A percentile compares a stretch with the other conserved stretches of the same genome.
Evolutionary conservation across 2,113 vertebrate species (phyloP).

Genomic region (Ophiodon elongatus): DNA sequence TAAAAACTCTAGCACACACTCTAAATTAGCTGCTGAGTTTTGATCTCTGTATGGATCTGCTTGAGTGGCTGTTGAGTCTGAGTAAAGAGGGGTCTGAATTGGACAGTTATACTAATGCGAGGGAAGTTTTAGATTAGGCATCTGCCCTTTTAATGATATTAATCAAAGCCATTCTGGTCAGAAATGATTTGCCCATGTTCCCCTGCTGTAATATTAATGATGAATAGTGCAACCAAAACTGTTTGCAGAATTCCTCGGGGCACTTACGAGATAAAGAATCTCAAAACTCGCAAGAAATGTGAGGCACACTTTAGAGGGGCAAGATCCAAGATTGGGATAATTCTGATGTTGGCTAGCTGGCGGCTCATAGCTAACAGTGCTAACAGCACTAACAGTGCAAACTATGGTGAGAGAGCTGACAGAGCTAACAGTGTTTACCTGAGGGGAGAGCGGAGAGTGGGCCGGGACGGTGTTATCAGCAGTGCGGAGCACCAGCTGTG

Average conservation of each 20-base stretch:
- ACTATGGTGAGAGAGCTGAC: not conserved
- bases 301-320: constrained; percentile 8
- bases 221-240: constrained; percentile 58
- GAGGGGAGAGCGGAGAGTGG: not conserved
- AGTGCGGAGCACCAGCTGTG: not conserved
- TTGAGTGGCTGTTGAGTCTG: constrained; percentile 36
- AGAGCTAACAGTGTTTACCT: not conserved
- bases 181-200: constrained; percentile 63
- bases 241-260: constrained; percentile 6
- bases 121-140: constrained; percentile 77
- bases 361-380: not conserved
- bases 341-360: not conserved
- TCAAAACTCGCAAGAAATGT: constrained; percentile 15
- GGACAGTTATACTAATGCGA: constrained; percentile 68
- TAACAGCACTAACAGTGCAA: not conserved
- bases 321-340: not conserved
- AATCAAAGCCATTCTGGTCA: constrained; percentile 75
- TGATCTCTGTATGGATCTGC: constrained; percentile 59
- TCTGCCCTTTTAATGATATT: constrained; percentile 74
- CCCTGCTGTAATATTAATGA: constrained; percentile 67
- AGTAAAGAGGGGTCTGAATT: constrained; percentile 58
- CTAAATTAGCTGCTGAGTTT: constrained; percentile 56
- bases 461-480: not conserved
- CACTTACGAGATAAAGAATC: constrained; percentile 16
- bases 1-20: constrained; percentile 24